Evolutionary conservation across 2,113 vertebrate species (phyloP), one percentile per base, ranked within the genome.

Genomic region (Chunga burmeisteri): DNA sequence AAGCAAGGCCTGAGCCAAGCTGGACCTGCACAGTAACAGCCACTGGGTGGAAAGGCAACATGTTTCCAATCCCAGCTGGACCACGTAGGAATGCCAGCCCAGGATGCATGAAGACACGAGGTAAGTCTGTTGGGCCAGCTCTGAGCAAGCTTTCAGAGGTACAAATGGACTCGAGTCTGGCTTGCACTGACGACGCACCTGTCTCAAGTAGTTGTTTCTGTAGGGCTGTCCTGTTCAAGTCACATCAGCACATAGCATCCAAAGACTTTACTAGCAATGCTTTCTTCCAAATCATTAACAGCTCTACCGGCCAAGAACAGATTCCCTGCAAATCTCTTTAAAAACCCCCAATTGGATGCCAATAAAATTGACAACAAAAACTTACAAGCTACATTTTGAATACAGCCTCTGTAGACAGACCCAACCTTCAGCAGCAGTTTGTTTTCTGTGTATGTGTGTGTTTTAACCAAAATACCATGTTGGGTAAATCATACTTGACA

Each of bases 111-210:
- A 38, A 38, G 49, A 23, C 2, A 2, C 0, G 6, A 72, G 50
- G 50, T 9, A 5, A 44, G 32, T 32, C 42, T 36, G 29, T 3
- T 6, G 36, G 19, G 44, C 16, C 3, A 5, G 44, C 73, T 55
- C 47, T 5, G n/a, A 36, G 55, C 20, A 8, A 1, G 8, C 56
- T 16, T 62, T 38, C 59, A 20, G 52, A 53, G 11, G 3, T 2
- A 38, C 63, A 84, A 40, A 50, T 1, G 4, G 38, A 18, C 36
- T 34, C 0, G 0, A 15, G 18, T 4, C 18, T 0, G 0, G 11
- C 16, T 30, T 11, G 27, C 5, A 7, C 56, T 42, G 36, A 42
- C 1, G 1, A 38, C 0, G 0, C 4, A 10, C 19, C 22, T 14
- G 17, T n/a, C 71, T 26, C 50, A 11, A 0, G 3, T 36, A 40